Base-by-base conservation (phyloP, 2,888 invertebrate species). In the Eupithecia dodoneata region DNA sequence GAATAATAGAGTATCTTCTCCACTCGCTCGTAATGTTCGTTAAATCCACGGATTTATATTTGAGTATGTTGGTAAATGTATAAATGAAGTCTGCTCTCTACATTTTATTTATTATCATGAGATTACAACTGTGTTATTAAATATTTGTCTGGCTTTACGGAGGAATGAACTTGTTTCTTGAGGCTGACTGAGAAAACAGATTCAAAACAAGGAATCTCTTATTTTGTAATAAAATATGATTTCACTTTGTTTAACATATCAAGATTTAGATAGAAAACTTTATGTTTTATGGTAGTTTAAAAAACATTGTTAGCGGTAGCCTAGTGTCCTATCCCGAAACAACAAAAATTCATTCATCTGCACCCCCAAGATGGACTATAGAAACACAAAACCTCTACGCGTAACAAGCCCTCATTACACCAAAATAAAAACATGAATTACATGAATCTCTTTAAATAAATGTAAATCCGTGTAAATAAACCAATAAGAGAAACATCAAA, bases 1-100 rank as follows among this genome's bases (percentile, higher is more conserved):
- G 82, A 85, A 87, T 85, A 86, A 87, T 84, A 86, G 45, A 69
- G 84, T 85, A 85, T 85, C 84, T 86, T 85, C 85, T 86, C 83
- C 83, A 80, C 81, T 81, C 82, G 81, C 84, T 84, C 84, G 80
- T 72, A 76, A 80, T 77, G 79, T 79, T 74, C 47, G 80, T 74
- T 81, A 79, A 77, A 78, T 76, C 77, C 72, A 18, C 63, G 77
- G 81, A 81, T 81, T 80, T 83, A 81, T 80, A 83, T 80, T 76
- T 73, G n/a, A 72, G 67, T 72, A 72, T 67, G 71, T 70, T 77
- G 75, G 77, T 70, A 74, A 79, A 79, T 74, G 13, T 69, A 52
- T 76, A 74, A 72, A 78, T 76, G 59, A 78, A 74, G 76, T 76
- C 74, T 76, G 74, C 72, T 78, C 72, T 78, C 47, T 74, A 72